A percentile compares a stretch with the other conserved stretches of the same genome.
phyloP scores from a whole-genome alignment of 2,888 invertebrate species.

The Phengaris arion region DNA sequence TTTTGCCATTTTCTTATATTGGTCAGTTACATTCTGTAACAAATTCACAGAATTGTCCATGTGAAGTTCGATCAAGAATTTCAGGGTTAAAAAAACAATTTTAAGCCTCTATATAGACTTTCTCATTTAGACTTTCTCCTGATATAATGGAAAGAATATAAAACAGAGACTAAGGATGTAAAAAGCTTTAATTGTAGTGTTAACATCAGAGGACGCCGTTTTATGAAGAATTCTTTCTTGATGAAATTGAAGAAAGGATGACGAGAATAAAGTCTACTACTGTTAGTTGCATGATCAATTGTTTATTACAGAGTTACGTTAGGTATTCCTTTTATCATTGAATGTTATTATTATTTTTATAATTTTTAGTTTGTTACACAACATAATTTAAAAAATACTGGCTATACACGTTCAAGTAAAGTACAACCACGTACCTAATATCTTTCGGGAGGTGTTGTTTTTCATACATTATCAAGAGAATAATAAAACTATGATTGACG shows the following conservation, averaged over 20 bases:
- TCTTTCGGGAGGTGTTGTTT: too few relatives aligned
- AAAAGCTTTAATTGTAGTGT: slow-evolving; percentile 33
- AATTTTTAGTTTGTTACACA: background rate
- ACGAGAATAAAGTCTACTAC: background rate
- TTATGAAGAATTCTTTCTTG: background rate
- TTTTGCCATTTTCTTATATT: too few relatives aligned
- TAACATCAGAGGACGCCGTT: background rate
- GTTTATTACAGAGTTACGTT: background rate
- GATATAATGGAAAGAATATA: background rate
- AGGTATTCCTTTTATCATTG: background rate
- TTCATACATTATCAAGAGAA: too few relatives aligned
- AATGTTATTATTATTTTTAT: background rate
- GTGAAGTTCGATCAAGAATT: too few relatives aligned
- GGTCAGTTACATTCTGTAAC: too few relatives aligned
- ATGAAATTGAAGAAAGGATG: background rate
- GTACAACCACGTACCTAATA: too few relatives aligned
- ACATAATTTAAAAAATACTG: background rate
- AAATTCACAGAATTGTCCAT: too few relatives aligned
- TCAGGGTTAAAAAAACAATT: too few relatives aligned
- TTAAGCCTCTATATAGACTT: too few relatives aligned
- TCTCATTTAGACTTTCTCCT: too few relatives aligned
- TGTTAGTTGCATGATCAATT: background rate
- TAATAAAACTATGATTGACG: too few relatives aligned
- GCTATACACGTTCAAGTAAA: background rate
- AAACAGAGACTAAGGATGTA: slow-evolving; percentile 22